phyloP scores from a whole-genome alignment of 2,888 invertebrate genomes.

The Harpagoxenus sublaevis region DNA sequence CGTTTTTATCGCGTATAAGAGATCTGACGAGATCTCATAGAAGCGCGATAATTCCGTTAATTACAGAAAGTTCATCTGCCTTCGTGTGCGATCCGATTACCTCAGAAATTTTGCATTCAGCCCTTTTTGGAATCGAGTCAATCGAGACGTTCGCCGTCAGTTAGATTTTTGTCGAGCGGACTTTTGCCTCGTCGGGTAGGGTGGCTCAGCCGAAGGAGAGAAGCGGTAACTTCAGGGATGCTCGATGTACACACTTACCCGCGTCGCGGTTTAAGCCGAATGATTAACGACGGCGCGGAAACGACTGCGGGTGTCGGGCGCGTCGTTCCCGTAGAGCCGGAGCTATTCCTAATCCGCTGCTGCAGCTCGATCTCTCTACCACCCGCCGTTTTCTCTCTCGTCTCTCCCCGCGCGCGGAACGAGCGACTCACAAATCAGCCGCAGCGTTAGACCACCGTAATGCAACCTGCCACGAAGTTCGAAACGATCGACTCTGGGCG shows the following conservation, averaged over 20 bases:
- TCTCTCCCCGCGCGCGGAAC: neutral
- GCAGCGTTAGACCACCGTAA: constrained; percentile 54
- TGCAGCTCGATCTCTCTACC: constrained; percentile 2
- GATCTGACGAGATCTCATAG: neutral
- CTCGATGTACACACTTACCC: neutral
- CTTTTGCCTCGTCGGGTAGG: neutral
- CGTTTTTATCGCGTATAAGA: neutral
- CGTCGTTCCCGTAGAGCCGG: constrained; percentile 41
- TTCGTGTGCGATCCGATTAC: neutral
- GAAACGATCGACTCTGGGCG: constrained; percentile 44
- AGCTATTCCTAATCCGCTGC: constrained; percentile 50
- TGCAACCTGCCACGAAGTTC: constrained; percentile 56
- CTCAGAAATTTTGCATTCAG: neutral
- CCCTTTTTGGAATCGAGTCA: neutral
- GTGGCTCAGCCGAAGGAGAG: neutral
- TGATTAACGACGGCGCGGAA: constrained; percentile 54
- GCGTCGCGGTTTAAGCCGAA: constrained; percentile 46
- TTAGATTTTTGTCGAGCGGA: neutral
- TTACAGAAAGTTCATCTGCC: neutral
- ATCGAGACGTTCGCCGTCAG: neutral
- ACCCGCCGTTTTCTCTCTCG: neutral
- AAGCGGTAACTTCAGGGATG: constrained; percentile 10
- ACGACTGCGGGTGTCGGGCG: constrained; percentile 44
- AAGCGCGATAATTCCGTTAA: constrained; percentile 16
- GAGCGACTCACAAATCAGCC: constrained; percentile 52